phyloP scores from a whole-genome alignment of 64 coral and sea anemone species.

The Porites australiensis region DNA sequence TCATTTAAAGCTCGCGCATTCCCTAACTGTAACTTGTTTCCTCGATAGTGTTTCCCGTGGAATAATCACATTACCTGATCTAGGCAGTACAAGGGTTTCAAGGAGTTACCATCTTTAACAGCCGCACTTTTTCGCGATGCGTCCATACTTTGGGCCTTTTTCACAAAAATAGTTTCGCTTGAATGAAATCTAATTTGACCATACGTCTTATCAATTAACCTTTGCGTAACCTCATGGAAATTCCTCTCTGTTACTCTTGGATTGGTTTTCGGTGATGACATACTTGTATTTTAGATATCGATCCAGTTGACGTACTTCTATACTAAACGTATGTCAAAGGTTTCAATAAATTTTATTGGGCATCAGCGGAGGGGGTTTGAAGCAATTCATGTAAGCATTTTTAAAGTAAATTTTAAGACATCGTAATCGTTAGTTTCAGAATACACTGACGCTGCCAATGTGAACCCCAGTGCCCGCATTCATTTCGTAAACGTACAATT shows the following conservation, averaged over 20 bases:
- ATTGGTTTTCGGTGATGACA: constrained; percentile 14
- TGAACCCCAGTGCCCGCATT: too few relatives aligned
- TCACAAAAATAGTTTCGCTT: not conserved
- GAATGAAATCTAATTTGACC: not conserved
- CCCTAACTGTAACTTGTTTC: not conserved
- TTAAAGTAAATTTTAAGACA: too few relatives aligned
- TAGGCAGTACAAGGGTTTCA: not conserved
- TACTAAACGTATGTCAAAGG: too few relatives aligned
- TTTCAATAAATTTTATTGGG: too few relatives aligned
- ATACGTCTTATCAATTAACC: constrained; percentile 2
- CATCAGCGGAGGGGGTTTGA: too few relatives aligned
- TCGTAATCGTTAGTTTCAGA: too few relatives aligned
- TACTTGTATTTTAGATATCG: not conserved
- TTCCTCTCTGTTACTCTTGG: not conserved
- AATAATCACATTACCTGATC: not conserved
- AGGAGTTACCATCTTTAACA: not conserved
- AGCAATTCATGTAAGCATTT: too few relatives aligned
- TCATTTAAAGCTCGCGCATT: not conserved
- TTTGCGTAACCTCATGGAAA: not conserved
- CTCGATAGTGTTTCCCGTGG: not conserved
- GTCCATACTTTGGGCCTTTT: not conserved
- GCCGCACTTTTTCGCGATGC: not conserved
- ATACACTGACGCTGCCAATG: too few relatives aligned
- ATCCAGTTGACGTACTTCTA: too few relatives aligned
- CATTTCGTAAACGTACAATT: too few relatives aligned